These are phyloP conservation scores for Carposina sasakii DNA, from an alignment of 1,140 invertebrate species.

Conservation along the genomic window DNA sequence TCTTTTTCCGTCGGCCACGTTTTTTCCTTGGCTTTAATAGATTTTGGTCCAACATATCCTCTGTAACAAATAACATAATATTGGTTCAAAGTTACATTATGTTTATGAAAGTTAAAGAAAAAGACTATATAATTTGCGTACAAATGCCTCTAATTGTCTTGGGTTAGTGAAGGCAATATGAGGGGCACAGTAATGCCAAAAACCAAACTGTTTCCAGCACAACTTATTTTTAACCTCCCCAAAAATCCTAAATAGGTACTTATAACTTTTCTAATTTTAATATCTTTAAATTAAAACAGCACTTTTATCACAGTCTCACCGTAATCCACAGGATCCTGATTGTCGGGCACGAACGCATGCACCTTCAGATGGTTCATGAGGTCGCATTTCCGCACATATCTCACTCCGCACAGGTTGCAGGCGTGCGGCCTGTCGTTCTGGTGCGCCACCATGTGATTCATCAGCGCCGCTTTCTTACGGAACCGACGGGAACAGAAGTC, in stretches of 20 bases:
- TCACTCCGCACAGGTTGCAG: conserved; percentile 84
- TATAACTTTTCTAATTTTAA: no score
- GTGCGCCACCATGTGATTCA: conserved; percentile 89
- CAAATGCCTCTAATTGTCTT: no score
- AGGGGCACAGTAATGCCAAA: no score
- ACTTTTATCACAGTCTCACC: conserved; percentile 22
- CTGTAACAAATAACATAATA: conserved; percentile 31
- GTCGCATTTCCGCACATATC: conserved; percentile 84
- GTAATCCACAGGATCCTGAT: conserved; percentile 36
- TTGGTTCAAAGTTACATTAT: no score
- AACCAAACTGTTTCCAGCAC: no score
- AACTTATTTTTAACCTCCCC: no score
- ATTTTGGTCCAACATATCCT: conserved; percentile 40
- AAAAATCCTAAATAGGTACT: no score
- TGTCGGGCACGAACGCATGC: conserved; percentile 81
- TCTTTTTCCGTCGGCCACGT: conserved; percentile 58
- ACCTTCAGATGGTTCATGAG: conserved; percentile 87
- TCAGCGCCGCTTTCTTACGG: conserved; percentile 85
- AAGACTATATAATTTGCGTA: no score
- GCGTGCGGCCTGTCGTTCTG: conserved; percentile 84
- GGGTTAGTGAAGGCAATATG: no score
- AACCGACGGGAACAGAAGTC: conserved; percentile 88
- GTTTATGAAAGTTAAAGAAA: no score
- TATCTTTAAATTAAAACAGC: no score
- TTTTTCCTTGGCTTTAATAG: conserved; percentile 58